A percentile compares a stretch with the other conserved stretches of the same genome.
Evolutionary conservation across 2,888 invertebrate genomes (phyloP).

Genomic region (Pheosia gnoma): DNA sequence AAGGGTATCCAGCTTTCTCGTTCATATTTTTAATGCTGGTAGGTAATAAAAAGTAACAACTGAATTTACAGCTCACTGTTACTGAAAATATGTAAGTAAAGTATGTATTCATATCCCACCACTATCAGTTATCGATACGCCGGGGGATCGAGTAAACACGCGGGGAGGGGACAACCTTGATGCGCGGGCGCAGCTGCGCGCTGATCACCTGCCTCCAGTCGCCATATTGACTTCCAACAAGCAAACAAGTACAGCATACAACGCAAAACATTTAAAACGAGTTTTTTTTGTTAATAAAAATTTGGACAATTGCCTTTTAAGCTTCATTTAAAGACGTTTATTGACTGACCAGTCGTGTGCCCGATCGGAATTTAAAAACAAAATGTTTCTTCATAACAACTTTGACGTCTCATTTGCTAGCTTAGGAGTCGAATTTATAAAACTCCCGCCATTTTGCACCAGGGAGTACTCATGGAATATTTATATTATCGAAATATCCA

Average conservation of each 20-base stretch:
- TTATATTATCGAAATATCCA: no score
- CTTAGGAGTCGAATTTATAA: no score
- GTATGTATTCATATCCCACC: conserved; percentile 43
- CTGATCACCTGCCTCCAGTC: conserved; percentile 71
- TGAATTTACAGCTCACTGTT: background rate
- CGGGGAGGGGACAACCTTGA: conserved; percentile 74
- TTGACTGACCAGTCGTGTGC: conserved; percentile 8
- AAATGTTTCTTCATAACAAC: no score
- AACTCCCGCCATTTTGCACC: no score
- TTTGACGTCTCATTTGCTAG: no score
- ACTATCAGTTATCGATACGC: conserved; percentile 62
- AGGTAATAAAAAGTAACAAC: background rate
- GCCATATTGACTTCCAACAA: conserved; percentile 64
- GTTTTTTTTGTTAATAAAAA: conserved; percentile 40
- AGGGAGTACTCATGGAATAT: no score
- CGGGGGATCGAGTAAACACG: conserved; percentile 53
- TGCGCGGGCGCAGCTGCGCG: conserved; percentile 69
- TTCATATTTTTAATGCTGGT: background rate
- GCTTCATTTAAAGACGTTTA: conserved; percentile 42
- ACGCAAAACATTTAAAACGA: conserved; percentile 32
- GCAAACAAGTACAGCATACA: conserved; percentile 59
- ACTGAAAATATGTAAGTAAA: background rate
- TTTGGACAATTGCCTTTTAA: conserved; percentile 44
- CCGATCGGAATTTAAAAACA: no score
- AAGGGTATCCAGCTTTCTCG: background rate